phyloP scores from a whole-genome alignment of 2,113 vertebrate species.

The Opisthocomus hoazin region DNA sequence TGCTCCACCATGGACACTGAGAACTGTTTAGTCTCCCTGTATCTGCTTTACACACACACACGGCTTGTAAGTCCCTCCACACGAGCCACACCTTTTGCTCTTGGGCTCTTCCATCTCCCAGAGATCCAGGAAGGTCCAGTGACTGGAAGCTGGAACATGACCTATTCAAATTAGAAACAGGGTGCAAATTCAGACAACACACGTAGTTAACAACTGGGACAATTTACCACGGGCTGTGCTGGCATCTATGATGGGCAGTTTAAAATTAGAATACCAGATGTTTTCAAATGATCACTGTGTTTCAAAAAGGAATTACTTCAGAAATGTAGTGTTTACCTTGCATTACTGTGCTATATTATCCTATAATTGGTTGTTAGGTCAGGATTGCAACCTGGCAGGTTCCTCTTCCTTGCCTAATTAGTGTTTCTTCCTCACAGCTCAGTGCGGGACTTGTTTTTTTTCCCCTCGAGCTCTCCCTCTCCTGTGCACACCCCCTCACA shows the following conservation, averaged over 20 bases:
- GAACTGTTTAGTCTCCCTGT: neutral
- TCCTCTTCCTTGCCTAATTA: conserved; percentile 31
- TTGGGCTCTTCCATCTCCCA: neutral
- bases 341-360: neutral
- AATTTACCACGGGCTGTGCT: neutral
- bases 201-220: neutral
- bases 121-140: neutral
- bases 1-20: neutral
- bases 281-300: neutral
- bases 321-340: neutral
- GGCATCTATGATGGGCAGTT: neutral
- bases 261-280: neutral
- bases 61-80: neutral
- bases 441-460: neutral
- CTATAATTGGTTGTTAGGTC: conserved; percentile 10
- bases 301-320: neutral
- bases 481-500: neutral
- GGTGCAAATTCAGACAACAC: neutral
- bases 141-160: neutral
- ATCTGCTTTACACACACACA: neutral
- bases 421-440: neutral
- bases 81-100: neutral
- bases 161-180: neutral
- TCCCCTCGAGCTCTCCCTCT: neutral
- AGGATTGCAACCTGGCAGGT: conserved; percentile 23